Evolutionary conservation across 2,113 vertebrate genomes (phyloP), one percentile per base, ranked within the genome.

Genomic region (Daphoenositta chrysoptera): DNA sequence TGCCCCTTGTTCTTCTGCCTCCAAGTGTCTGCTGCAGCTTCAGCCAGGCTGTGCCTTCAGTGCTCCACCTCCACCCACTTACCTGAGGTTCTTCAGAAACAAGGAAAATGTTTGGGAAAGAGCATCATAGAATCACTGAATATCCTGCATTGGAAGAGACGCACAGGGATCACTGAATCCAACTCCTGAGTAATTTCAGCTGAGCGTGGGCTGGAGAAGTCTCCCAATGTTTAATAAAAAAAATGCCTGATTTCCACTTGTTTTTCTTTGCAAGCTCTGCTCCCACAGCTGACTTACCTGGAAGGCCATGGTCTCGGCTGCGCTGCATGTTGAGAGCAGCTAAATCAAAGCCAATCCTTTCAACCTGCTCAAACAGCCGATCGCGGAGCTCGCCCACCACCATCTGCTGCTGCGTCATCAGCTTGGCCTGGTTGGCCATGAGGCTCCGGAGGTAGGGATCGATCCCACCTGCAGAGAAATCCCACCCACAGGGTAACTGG

Each of bases 311-410:
- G 12, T 99, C 99, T 17, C 98, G 96, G 72, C 98, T 75, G 5
- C 98, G 95, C 57, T 98, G 98, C 98, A 99, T 98, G 97, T 99
- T 99, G n/a, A 99, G 96, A 0, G 98, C 79, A 0, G 97, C 96
- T 31, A 99, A 94, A 83, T 99, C 98, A 89, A 98, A 91, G 9
- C 98, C 96, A 1, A 98, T 93, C 92, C 89, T 89, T 35, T 65
- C 65, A 89, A 94, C 82, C 94, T 98, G 98, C 90, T 91, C 57
- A 54, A 99, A 99, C 13, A 99, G 96, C 57, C 10, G 87, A 15
- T 99, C 98, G 86, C 98, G 96, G 53, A 99, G 90, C 39, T 98
- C 98, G 2, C 98, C 76, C 83, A 99, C 98, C 35, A 99, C 7
- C 97, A 99, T 98, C 82, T 98, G 97, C 72, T 98, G 90, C 93